A percentile compares a stretch with the other conserved stretches of the same genome.
phyloP scores from a whole-genome alignment of 2,888 invertebrate species.

The Molanna angustata region DNA sequence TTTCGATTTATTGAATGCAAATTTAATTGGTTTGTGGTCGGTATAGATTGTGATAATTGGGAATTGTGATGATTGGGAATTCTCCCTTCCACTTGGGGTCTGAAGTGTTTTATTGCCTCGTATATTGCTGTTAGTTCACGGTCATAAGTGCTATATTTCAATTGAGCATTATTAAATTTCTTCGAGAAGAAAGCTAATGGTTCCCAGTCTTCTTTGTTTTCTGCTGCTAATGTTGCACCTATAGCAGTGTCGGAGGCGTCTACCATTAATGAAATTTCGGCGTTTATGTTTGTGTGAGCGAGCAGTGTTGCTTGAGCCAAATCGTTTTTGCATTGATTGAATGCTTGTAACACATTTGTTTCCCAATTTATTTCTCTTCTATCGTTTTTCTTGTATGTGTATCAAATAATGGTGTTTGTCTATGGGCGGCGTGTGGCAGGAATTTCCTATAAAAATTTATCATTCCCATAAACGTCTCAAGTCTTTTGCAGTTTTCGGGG shows the following conservation, averaged over 20 bases:
- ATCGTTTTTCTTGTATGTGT: constrained; percentile 32
- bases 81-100: too few species aligned
- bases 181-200: constrained; percentile 41
- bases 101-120: too few species aligned
- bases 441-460: constrained; percentile 20
- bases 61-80: too few species aligned
- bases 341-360: constrained; percentile 30
- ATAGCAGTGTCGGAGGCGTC: constrained; percentile 42
- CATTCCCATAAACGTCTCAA: constrained; percentile 30
- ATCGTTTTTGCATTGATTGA: constrained; percentile 35
- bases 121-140: too few species aligned
- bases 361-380: constrained; percentile 32
- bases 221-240: constrained; percentile 41
- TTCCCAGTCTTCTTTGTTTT: constrained; percentile 34
- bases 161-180: constrained; percentile 37
- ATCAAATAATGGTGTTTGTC: constrained; percentile 20
- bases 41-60: too few species aligned
- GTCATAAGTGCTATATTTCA: too few species aligned
- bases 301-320: constrained; percentile 37
- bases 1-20: too few species aligned
- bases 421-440: constrained; percentile 19
- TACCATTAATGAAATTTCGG: constrained; percentile 36
- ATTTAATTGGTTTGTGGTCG: too few species aligned
- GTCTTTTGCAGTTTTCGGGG: constrained; percentile 27
- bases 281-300: constrained; percentile 37